These are phyloP conservation scores for Holacanthus passer DNA, from an alignment of 2,113 vertebrate genomes.

Conservation along the genomic window DNA sequence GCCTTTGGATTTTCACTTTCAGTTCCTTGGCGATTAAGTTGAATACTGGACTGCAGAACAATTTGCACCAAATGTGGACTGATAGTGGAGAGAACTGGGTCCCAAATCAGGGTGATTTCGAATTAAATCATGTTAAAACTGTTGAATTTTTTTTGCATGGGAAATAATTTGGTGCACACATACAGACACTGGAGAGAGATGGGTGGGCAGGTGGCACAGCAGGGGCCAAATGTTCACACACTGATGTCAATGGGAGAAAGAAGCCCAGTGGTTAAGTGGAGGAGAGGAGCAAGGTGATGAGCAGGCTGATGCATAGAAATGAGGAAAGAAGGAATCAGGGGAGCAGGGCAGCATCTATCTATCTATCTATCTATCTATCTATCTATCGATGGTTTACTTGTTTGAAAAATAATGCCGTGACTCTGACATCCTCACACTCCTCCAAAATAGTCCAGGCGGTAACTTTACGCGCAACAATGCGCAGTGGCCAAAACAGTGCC, in stretches of 20 bases:
- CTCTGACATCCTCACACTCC: not conserved
- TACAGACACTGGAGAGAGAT: not conserved
- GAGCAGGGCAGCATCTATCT: not conserved
- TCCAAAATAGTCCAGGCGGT: not conserved
- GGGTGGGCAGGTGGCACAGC: too few species aligned
- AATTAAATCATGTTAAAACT: not conserved
- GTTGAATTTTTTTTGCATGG: not conserved
- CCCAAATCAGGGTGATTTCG: not conserved
- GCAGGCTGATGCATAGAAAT: not conserved
- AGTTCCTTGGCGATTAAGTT: not conserved
- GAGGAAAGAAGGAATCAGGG: not conserved
- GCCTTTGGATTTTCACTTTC: not conserved
- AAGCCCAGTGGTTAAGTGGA: not conserved
- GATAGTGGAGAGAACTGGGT: not conserved
- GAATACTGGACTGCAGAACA: not conserved
- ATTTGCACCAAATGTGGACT: not conserved
- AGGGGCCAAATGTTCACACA: not conserved
- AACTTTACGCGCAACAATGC: slow-evolving; percentile 54
- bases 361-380: slow-evolving; percentile 5
- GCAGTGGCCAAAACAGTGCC: slow-evolving; percentile 42
- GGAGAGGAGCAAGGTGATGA: not conserved
- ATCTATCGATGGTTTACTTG: not conserved
- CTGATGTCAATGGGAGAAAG: not conserved
- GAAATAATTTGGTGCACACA: not conserved
- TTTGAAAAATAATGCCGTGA: slow-evolving; percentile 6